phyloP scores from a whole-genome alignment of 2,113 vertebrate genomes.

The Gadus macrocephalus region DNA sequence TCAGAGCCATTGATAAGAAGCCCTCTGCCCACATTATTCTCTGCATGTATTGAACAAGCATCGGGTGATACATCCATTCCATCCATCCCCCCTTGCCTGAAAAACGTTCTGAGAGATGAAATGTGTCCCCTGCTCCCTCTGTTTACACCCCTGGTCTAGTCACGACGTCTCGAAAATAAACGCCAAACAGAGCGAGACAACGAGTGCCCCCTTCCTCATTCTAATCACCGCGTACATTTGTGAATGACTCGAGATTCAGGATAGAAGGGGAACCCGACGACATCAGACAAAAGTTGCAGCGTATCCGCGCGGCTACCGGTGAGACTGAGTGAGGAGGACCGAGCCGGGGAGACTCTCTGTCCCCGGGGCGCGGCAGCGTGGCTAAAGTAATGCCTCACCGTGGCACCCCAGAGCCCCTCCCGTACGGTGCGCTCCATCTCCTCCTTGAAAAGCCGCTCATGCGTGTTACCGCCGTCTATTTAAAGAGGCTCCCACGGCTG shows the following conservation, averaged over 20 bases:
- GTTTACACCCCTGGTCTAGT: no score
- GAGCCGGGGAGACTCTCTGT: constrained; percentile 22
- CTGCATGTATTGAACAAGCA: not conserved
- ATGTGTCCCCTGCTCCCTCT: no score
- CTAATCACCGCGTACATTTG: no score
- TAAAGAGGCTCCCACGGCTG: constrained; percentile 49
- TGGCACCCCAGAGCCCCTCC: constrained; percentile 32
- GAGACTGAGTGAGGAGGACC: constrained; percentile 7
- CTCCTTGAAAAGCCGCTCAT: constrained; percentile 52
- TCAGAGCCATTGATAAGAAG: not conserved
- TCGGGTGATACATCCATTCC: not conserved
- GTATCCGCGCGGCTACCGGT: not conserved
- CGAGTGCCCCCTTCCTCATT: no score
- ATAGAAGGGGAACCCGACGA: no score
- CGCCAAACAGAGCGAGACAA: no score
- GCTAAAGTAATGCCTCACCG: constrained; percentile 42
- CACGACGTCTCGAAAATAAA: no score
- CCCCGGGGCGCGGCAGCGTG: constrained; percentile 37
- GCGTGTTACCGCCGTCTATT: constrained; percentile 71
- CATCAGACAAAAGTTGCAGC: constrained; percentile 2
- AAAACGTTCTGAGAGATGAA: no score
- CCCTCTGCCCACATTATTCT: not conserved
- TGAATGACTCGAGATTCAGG: no score
- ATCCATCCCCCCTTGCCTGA: not conserved
- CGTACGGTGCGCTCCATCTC: constrained; percentile 43